Evolutionary conservation across 37 sponge, comb jelly and placozoan genomes (phyloP), one percentile per base, ranked within the genome.

Genomic region (Petrosia ficiformis): DNA sequence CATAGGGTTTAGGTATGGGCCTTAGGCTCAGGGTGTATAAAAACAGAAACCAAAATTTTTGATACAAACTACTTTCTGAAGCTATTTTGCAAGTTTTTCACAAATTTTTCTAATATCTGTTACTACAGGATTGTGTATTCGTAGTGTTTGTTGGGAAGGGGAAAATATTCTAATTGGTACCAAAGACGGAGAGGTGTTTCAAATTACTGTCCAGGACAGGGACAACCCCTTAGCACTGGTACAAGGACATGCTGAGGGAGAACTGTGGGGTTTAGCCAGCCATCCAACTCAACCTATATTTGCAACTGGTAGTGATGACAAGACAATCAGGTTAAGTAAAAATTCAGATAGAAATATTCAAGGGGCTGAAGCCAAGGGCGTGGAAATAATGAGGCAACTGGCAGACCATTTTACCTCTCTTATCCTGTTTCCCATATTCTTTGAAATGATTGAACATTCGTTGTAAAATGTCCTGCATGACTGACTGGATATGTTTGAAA

Each of bases 241-340:
- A 10, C 58, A 80, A 60, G 98, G 98, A 1, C 98, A 97, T 44
- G 74, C 84, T 44, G 98, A 97, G 70, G 98, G 98, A 38, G 98
- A 95, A 66, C 68, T 97, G 70, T 97, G 98, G 98, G 98, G 81
- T 0, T 70, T 97, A 28, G 98, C 98, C 43, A 42, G 80, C 14
- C 98, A 97, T 43, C 95, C 92, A 2, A 31, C 41, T 0, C 39
- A 83, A 64, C 64, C 68, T 8, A 22, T 90, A 34, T 94, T 94
- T 84, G 93, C 89, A 39, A 97, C 98, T 74, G 98, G 88, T 22
- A 89, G 92, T 75, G 94, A 93, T 39, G 91, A 96, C 73, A 68
- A 75, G 65, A 90, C 86, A 41, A 82, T 90, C 37, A 68, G 84
- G 77, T 84, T 41, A 32, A 68, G n/a, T n/a, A 39, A 29, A n/a